Conservation (phyloP, 2,113 vertebrate species). For the Panthera uncia region DNA sequence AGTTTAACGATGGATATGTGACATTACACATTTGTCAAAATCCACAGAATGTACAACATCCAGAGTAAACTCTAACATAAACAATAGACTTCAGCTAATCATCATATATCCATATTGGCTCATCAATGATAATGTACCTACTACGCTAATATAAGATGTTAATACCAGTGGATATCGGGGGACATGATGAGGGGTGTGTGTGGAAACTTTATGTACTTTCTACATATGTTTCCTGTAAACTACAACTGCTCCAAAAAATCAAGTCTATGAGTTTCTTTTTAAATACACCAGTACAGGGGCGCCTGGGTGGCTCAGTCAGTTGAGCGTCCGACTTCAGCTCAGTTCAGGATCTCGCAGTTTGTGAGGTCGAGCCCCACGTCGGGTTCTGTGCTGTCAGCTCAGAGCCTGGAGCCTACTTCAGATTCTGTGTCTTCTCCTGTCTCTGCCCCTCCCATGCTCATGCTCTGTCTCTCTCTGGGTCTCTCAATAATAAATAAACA, state of each 20-base stretch:
- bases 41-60: not conserved
- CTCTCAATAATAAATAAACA: no score
- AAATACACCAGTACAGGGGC: not conserved
- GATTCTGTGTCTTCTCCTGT: no score
- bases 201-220: not conserved
- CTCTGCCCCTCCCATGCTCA: no score
- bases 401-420: no score
- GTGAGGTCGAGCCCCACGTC: no score
- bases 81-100: not conserved
- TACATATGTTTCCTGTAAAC: not conserved
- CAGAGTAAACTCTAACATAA: not conserved
- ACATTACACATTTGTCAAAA: not conserved
- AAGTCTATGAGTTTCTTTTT: not conserved
- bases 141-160: not conserved
- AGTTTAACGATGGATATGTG: not conserved
- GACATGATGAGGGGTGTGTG: not conserved
- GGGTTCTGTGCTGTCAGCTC: no score
- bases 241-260: not conserved
- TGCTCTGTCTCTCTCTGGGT: no score
- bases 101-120: not conserved
- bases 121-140: not conserved
- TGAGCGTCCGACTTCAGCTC: no score
- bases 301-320: no score
- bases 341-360: no score
- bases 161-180: not conserved